A percentile compares a stretch with the other conserved stretches of the same genome.
Evolutionary conservation across 92 coral and sea anemone species (phyloP).

Genomic region (Zoanthus gigantus): DNA sequence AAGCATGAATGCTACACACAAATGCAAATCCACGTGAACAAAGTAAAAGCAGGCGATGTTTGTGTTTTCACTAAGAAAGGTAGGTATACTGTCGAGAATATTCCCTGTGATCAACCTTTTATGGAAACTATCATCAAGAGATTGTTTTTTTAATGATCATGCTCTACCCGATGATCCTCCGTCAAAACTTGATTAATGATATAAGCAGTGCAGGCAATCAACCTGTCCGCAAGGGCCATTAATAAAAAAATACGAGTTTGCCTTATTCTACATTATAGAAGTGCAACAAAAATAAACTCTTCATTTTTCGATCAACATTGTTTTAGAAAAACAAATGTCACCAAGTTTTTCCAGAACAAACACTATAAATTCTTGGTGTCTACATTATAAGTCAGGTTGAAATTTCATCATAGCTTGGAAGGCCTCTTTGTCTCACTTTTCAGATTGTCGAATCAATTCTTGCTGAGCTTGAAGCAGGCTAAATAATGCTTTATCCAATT

Average conservation of each 20-base stretch:
- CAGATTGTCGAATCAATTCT: conserved; percentile 41
- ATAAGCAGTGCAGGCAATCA: conserved; percentile 21
- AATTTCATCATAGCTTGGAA: background rate
- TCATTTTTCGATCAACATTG: conserved; percentile 5
- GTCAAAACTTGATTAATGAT: conserved; percentile 3
- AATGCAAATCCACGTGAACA: conserved; percentile 57
- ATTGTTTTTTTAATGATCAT: conserved; percentile 25
- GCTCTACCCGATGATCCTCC: conserved; percentile 52
- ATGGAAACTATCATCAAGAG: conserved; percentile 24
- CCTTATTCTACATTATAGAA: conserved; percentile 17
- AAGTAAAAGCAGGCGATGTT: conserved; percentile 13
- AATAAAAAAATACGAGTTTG: conserved; percentile 20
- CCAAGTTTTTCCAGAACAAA: background rate
- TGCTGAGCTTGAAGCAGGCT: conserved; percentile 55
- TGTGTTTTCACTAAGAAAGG: conserved; percentile 12
- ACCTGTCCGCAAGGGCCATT: conserved; percentile 18
- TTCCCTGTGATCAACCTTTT: conserved; percentile 23
- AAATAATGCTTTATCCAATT: conserved; percentile 26
- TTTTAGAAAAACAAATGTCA: background rate
- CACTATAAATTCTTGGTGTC: background rate
- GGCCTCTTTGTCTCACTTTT: conserved; percentile 39
- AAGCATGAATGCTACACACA: conserved; percentile 64
- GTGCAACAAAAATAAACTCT: conserved; percentile 44
- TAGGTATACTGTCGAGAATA: conserved; percentile 36
- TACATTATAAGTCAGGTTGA: background rate